A percentile compares a stretch with the other conserved stretches of the same genome.
Evolutionary conservation across 2,888 invertebrate genomes (phyloP).

Genomic region (Drosophila subquinaria): DNA sequence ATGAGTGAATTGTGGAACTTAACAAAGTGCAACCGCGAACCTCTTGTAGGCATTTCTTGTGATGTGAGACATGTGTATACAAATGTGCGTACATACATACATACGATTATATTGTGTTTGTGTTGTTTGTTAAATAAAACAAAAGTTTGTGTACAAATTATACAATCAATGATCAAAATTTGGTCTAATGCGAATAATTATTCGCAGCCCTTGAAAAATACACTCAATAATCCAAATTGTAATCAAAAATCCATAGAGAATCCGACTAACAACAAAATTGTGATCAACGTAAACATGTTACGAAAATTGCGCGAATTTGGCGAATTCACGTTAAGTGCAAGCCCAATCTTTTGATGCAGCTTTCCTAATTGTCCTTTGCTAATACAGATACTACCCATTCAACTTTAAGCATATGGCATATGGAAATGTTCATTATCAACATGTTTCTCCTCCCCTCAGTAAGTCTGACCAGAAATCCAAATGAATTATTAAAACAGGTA

Average conservation of each 20-base stretch:
- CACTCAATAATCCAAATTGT: no score
- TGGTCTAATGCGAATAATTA: not conserved
- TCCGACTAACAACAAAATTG: not conserved
- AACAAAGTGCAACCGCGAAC: not conserved
- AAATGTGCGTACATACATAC: constrained; percentile 4
- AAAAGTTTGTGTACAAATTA: constrained; percentile 50
- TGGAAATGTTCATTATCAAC: not conserved
- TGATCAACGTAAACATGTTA: not conserved
- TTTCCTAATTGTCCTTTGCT: not conserved
- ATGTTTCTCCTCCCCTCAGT: not conserved
- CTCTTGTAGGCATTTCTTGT: not conserved
- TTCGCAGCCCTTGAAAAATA: not conserved
- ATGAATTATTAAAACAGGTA: not conserved
- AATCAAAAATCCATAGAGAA: not conserved
- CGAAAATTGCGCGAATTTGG: not conserved
- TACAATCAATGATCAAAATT: constrained; percentile 11
- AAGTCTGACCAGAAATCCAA: not conserved
- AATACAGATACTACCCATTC: not conserved
- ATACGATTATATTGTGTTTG: constrained; percentile 25
- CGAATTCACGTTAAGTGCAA: not conserved
- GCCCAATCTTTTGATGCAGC: not conserved
- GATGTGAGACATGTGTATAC: constrained; percentile 15
- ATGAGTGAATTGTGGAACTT: not conserved
- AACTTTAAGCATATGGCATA: not conserved
- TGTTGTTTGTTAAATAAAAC: constrained; percentile 45